Evolutionary conservation across 2,888 invertebrate genomes (phyloP).

Genomic region (Eucera pruinosa): DNA sequence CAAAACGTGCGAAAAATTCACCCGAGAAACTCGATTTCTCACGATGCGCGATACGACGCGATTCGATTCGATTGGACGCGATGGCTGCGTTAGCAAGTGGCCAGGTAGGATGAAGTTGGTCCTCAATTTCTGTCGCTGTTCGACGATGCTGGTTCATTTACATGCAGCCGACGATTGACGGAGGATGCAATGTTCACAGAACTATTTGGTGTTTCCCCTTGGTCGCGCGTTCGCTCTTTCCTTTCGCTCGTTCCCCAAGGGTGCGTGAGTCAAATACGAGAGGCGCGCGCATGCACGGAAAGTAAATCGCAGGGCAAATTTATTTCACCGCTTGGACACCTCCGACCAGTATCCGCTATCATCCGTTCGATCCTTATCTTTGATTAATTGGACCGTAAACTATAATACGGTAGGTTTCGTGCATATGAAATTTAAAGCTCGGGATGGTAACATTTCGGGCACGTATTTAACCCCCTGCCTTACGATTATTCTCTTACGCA

Average conservation of each 20-base stretch:
- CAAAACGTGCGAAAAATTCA: constrained; percentile 57
- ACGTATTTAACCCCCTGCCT: too few species aligned
- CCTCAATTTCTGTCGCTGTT: constrained; percentile 37
- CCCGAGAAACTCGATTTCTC: constrained; percentile 61
- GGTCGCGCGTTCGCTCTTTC: constrained; percentile 36
- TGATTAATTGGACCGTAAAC: background rate
- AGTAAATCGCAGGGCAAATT: constrained; percentile 57
- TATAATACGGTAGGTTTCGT: too few species aligned
- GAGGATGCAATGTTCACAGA: constrained; percentile 75
- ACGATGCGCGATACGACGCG: constrained; percentile 21
- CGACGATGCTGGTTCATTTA: constrained; percentile 66
- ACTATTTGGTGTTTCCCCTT: constrained; percentile 69
- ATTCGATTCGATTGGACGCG: too few species aligned
- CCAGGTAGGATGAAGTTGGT: constrained; percentile 7
- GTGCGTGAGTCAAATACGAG: constrained; percentile 67
- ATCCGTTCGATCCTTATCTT: constrained; percentile 1
- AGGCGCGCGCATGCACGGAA: constrained; percentile 61
- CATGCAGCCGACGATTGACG: constrained; percentile 75
- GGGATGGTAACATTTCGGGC: too few species aligned
- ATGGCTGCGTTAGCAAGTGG: background rate
- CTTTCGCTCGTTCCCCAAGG: constrained; percentile 47
- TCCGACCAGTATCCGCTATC: background rate
- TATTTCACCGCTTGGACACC: constrained; percentile 18
- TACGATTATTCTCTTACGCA: too few species aligned
- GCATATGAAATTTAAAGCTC: too few species aligned